Evolutionary conservation across 2,113 vertebrate species (phyloP).

Genomic region (Tragelaphus scriptus): DNA sequence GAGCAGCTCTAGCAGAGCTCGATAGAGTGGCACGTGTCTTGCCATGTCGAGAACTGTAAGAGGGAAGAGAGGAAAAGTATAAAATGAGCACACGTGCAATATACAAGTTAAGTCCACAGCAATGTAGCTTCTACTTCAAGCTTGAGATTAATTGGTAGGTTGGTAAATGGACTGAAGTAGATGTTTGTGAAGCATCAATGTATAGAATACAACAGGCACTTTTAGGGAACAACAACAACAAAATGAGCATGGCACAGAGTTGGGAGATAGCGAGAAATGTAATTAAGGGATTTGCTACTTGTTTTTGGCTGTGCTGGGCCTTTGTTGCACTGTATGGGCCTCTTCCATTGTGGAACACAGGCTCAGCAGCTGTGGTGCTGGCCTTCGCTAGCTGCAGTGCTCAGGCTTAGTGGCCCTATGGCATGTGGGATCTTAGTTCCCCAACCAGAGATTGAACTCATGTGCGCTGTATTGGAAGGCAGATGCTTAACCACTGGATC

Average conservation of each 20-base stretch:
- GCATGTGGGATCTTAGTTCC: background rate
- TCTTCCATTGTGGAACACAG: background rate
- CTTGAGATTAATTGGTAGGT: background rate
- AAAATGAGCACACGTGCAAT: conserved; percentile 1
- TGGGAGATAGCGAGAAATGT: background rate
- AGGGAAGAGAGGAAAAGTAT: background rate
- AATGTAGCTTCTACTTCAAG: background rate
- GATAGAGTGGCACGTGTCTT: conserved; percentile 95
- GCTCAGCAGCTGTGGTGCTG: background rate
- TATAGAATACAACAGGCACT: background rate
- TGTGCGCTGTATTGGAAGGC: background rate
- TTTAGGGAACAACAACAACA: background rate
- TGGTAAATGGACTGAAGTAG: background rate
- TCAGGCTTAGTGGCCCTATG: background rate
- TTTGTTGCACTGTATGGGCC: background rate
- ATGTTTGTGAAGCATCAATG: background rate
- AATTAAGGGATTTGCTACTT: background rate
- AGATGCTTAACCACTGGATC: background rate
- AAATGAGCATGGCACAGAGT: background rate
- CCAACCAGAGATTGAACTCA: background rate
- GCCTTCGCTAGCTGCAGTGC: background rate
- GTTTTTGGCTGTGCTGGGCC: background rate
- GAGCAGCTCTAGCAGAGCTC: conserved; percentile 93
- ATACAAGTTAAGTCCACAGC: background rate
- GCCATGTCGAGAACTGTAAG: conserved; percentile 95